Evolutionary conservation across 1,140 invertebrate species (phyloP), one percentile per base, ranked within the genome.

Genomic region (Drosophila lowei): DNA sequence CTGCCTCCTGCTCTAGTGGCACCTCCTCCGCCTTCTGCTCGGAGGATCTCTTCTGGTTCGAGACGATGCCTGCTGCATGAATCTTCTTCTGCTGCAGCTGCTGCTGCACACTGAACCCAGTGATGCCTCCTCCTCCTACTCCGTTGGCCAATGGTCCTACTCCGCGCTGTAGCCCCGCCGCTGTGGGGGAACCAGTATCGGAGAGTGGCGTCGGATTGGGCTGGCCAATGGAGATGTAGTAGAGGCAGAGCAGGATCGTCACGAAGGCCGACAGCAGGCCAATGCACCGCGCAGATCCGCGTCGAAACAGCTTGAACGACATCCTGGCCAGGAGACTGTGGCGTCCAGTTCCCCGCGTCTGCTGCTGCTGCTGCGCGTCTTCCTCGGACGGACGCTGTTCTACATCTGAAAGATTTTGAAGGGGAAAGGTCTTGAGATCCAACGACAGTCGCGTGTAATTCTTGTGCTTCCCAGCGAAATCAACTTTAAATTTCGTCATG

Each of bases 151-250:
- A 0, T 50, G 53, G 42, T 62, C 60, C 49, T 48, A 57, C 0
- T 52, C 74, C 49, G 68, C 57, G 44, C 43, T 60, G 6, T 76
- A 75, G 18, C 54, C 42, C 34, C 30, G 74, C 47, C 15, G 30
- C 25, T 25, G 61, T 53, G 5, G 66, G 15, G 9, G 66, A 25
- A 3, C 81, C 81, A 1, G 61, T 48, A 34, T 89, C 83, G 16
- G 79, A 49, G 15, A 67, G 61, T 34, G 80, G 84, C 42, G 66
- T 18, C 16, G 75, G 61, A 73, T 79, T 89, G 5, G 89, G 83
- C 63, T 91, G 90, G 5, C 90, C 90, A 68, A 91, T 86, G 11
- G 90, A 91, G 53, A 91, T 91, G 57, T 91, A 91, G 65, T 91
- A 91, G 6, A 91, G 75, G 58, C 90, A 91, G 44, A 91, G 65